Evolutionary conservation across 2,888 invertebrate genomes (phyloP), one percentile per base, ranked within the genome.

Genomic region (Chloroclysta siterata): DNA sequence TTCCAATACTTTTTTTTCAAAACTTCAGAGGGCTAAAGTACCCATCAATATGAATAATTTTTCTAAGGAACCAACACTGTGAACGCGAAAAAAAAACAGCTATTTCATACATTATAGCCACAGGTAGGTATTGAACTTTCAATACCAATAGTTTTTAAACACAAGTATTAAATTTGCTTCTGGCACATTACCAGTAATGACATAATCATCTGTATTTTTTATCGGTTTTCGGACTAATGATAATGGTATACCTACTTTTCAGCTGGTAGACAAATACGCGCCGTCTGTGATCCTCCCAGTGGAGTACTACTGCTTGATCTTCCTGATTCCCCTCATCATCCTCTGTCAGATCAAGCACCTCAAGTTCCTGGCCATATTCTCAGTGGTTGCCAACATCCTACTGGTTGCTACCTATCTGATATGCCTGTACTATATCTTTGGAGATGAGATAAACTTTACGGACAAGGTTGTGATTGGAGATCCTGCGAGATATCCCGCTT

Each of bases 321-420:
- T 87, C 46, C 67, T 92, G 17, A 52, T 89, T 8, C 93, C 93
- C 1, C 68, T 93, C 7, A 84, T 88, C 54, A 47, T 91, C 11
- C 69, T 93, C 55, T 89, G 88, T 39, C 93, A 93, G 76, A 95
- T 97, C 60, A 94, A 96, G 68, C 95, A 97, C 76, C 93, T 99
- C 0, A 97, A 96, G 81, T 95, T 95, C 80, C 87, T 99, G 60
- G 97, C 98, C 0, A 96, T 98, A n/a, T 97, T 98, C 80, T 98
- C 99, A 0, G 91, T 96, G 60, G 81, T 97, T 56, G 99, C 99
- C n/a, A 99, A 99, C 79, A 69, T 96, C 11, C 95, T 97, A 55
- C 96, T 98, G 76, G 89, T 97, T 0, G 85, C 94, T 3, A 97
- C 97, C 0, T 95, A 99, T 71, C 88, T 94, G n/a, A 95, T 99